Evolutionary conservation across 2,888 invertebrate genomes (phyloP).

Genomic region (Papilio protenor): DNA sequence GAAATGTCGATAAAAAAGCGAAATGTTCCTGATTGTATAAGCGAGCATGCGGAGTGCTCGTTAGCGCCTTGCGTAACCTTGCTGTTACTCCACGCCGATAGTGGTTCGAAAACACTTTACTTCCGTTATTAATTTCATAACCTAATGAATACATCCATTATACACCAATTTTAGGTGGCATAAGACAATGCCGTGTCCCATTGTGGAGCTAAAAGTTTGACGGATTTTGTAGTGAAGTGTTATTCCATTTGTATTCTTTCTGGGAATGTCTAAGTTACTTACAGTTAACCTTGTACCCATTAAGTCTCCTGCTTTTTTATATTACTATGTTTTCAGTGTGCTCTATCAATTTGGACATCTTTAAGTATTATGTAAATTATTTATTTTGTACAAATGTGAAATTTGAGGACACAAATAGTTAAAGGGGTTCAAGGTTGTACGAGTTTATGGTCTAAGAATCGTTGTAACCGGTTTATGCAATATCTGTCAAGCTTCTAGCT

Average conservation of each 20-base stretch:
- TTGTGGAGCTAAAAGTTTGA: no score
- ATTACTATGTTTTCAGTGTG: background rate
- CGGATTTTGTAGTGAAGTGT: no score
- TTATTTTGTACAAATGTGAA: slow-evolving; percentile 2
- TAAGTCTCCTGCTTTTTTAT: no score
- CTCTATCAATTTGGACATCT: background rate
- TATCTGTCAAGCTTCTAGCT: slow-evolving; percentile 1
- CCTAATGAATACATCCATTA: background rate
- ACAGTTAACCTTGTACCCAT: no score
- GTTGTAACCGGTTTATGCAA: slow-evolving; percentile 12
- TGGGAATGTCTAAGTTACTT: no score
- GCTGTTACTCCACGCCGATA: slow-evolving; percentile 5
- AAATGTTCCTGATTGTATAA: slow-evolving; percentile 34
- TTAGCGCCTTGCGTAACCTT: slow-evolving; percentile 16
- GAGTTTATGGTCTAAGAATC: slow-evolving; percentile 13
- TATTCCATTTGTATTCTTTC: no score
- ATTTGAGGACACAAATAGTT: background rate
- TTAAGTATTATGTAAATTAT: background rate
- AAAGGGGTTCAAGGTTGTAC: slow-evolving; percentile 18
- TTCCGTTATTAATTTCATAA: slow-evolving; percentile 23
- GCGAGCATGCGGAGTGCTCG: slow-evolving; percentile 9
- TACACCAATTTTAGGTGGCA: background rate
- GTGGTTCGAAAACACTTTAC: background rate
- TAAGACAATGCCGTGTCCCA: background rate
- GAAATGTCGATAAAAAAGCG: slow-evolving; percentile 27